phyloP scores from a whole-genome alignment of 2,888 invertebrate genomes.

The Laothoe populi region DNA sequence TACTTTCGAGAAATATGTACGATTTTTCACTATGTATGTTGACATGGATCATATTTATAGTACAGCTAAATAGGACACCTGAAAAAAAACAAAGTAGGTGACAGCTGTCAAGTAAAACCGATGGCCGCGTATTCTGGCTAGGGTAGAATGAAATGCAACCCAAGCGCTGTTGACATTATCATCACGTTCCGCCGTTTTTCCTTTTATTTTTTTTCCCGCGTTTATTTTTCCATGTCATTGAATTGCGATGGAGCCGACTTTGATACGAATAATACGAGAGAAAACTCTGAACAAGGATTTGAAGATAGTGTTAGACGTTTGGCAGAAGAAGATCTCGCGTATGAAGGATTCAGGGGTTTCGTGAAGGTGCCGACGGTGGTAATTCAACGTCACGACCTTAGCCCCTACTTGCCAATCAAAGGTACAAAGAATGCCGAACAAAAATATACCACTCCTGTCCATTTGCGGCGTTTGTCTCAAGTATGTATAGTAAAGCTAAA shows the following conservation, averaged over 20 bases:
- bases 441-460: slow-evolving; percentile 28
- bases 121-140: slow-evolving; percentile 26
- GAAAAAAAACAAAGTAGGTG: slow-evolving; percentile 1
- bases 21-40: too few species aligned
- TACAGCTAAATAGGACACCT: too few species aligned
- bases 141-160: slow-evolving; percentile 41
- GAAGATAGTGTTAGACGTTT: slow-evolving; percentile 33
- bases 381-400: slow-evolving; percentile 58
- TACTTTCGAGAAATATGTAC: too few species aligned
- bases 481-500: slow-evolving; percentile 56
- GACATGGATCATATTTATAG: too few species aligned
- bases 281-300: slow-evolving; percentile 35
- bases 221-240: slow-evolving; percentile 54
- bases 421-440: slow-evolving; percentile 17
- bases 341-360: slow-evolving; percentile 58
- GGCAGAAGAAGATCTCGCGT: slow-evolving; percentile 45
- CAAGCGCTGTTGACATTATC: slow-evolving; percentile 58
- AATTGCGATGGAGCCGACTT: slow-evolving; percentile 55
- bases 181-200: slow-evolving; percentile 44
- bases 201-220: slow-evolving; percentile 55
- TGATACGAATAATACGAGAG: slow-evolving; percentile 32
- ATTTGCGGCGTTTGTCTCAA: slow-evolving; percentile 39
- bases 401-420: slow-evolving; percentile 49
- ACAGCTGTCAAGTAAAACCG: slow-evolving; percentile 22
- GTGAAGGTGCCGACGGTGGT: slow-evolving; percentile 55